Evolutionary conservation across 2,797 vertebrate species (phyloP), one percentile per base, ranked within the genome.

Genomic region (Gadopsis marmoratus): DNA sequence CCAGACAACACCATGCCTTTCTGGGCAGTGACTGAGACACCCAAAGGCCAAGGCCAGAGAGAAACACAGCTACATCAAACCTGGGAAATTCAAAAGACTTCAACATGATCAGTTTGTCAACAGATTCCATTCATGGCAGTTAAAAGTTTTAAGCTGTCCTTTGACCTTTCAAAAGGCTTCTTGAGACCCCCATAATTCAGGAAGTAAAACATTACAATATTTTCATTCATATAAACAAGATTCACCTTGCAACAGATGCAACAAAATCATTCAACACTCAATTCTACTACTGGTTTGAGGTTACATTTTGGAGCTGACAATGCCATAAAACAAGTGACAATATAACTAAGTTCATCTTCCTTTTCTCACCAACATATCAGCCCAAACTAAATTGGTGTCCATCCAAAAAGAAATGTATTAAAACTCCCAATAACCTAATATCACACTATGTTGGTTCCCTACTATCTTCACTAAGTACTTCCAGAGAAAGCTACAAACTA

Each of bases 231-330:
- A 94, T 94, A 92, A 95, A 96, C 94, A 95, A 94, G 88, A 91
- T 96, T 97, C 96, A 97, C 97, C 97, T 96, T 97, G 96, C 96
- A 97, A 97, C 96, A 97, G 95, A 96, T 96, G 96, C 96, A 96
- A 96, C 96, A 96, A 91, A 94, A 91, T 94, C 78, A 92, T 91
- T 93, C 89, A 92, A 89, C 90, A 89, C 88, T 94, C 89, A 88
- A 88, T 88, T 88, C 89, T 90, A 88, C 89, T 62, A 81, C 84
- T 88, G 69, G 74, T 88, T 89, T 85, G 92, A 93, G 90, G 93
- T 95, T 94, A 93, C 91, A 93, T 91, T 91, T 91, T 92, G 93
- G 90, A 94, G 92, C 93, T 90, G 83, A 89, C 92, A 88, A 93
- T 89, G 88, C 92, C 90, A 87, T 87, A 83, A 89, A 91, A 90